These are phyloP conservation scores for Tautogolabrus adspersus DNA, from an alignment of 2,113 vertebrate species.

Conservation along the genomic window DNA sequence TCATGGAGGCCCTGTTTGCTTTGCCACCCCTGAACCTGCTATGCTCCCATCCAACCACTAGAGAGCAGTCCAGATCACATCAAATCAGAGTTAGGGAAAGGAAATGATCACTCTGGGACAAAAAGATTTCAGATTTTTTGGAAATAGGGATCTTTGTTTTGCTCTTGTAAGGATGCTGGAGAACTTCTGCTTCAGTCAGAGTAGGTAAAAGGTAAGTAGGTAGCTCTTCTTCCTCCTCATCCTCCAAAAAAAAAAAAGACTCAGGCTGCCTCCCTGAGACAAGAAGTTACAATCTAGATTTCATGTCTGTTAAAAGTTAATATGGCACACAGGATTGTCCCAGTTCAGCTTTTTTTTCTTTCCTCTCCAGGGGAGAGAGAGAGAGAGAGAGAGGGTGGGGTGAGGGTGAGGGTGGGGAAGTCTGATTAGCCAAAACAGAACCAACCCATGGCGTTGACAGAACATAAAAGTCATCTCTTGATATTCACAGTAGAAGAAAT, in stretches of 20 bases:
- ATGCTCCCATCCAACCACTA: constrained; percentile 60
- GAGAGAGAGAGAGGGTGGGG: too few relatives aligned
- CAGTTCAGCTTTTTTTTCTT: constrained; percentile 55
- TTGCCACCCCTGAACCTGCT: constrained; percentile 56
- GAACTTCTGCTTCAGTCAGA: constrained; percentile 66
- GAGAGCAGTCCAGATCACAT: constrained; percentile 63
- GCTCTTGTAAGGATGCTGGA: constrained; percentile 57
- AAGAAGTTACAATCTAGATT: constrained; percentile 79
- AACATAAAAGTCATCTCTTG: constrained; percentile 74
- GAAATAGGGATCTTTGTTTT: constrained; percentile 29
- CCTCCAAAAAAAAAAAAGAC: constrained; percentile 64
- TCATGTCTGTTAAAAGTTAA: constrained; percentile 68
- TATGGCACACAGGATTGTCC: constrained; percentile 87
- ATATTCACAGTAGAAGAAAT: constrained; percentile 82
- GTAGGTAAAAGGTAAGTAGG: constrained; percentile 66
- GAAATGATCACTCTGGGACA: constrained; percentile 48
- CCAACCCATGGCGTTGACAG: constrained; percentile 68
- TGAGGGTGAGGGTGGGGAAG: constrained; percentile 24
- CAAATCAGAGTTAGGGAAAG: constrained; percentile 30
- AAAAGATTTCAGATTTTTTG: constrained; percentile 11
- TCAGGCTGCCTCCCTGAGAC: constrained; percentile 81
- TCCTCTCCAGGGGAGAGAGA: constrained; percentile 35
- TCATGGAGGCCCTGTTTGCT: constrained; percentile 48
- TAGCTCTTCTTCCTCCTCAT: constrained; percentile 65
- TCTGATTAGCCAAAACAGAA: constrained; percentile 61